Base-by-base conservation (phyloP, 2,888 invertebrate species). In the Ormia ochracea region DNA sequence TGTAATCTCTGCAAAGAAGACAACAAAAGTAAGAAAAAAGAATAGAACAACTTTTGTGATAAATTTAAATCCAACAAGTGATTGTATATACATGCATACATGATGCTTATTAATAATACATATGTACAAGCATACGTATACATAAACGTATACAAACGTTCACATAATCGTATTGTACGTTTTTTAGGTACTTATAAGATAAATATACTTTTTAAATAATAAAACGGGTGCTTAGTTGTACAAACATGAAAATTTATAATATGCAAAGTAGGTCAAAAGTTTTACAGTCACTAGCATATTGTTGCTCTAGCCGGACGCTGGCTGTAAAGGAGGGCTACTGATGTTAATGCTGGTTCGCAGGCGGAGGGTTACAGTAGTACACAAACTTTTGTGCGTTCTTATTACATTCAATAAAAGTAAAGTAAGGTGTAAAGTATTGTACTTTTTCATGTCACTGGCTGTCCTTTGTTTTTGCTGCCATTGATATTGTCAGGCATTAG, bases 241-340 rank as follows among this genome's bases (percentile, higher is more conserved):
- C 12, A 19, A 26, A 10, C 14, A 59, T 38, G 4, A 19, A 58
- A 12, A 41, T 23, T 28, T 50, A 43, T 52, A 61, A 54, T 63
- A 76, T 76, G 61, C 69, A 63, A 76, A 66, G 75, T 70, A 31
- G 48, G 75, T 74, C 78, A 76, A n/a, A 72, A 70, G 59, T 59
- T 66, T 61, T 59, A 59, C 56, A 66, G 38, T 66, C 66, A 28
- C 41, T 33, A 52, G 56, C 28, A 59, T 50, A 28, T 17, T 50
- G 38, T 26, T 28, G 26, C 4, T 23, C 33, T 31, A 48, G 12
- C 48, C 28, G 50, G 26, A 50, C 26, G n/a, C 12, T 50, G 63
- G n/a, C 14, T 10, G 7, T 36, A 58, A 59, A 38, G 69, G 58
- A 58, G 45, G 58, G 31, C 21, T 50, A 14, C 21, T 33, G 19